These are phyloP conservation scores for Vanacampus margaritifer DNA, from an alignment of 2,113 vertebrate genomes.

Conservation along the genomic window DNA sequence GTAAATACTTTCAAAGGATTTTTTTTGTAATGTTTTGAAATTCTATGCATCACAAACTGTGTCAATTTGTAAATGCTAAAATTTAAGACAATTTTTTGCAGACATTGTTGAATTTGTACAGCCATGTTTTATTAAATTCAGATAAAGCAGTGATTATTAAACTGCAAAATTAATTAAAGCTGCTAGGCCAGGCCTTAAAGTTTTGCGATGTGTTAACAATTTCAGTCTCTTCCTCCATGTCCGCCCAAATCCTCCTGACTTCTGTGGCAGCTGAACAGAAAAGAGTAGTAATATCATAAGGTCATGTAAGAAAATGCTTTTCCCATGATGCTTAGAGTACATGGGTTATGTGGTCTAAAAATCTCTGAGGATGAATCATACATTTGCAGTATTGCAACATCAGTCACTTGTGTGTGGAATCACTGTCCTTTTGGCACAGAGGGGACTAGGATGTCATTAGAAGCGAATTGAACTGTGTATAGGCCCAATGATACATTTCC, in stretches of 20 bases:
- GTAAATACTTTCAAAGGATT: not conserved
- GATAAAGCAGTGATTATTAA: not conserved
- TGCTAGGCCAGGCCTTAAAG: not conserved
- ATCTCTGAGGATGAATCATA: not conserved
- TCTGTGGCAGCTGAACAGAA: not conserved
- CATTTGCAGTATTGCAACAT: not conserved
- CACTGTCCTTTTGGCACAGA: not conserved
- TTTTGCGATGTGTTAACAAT: not conserved
- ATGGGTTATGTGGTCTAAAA: not conserved
- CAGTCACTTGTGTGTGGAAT: not conserved
- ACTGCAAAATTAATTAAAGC: too few relatives aligned
- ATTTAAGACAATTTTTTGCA: not conserved
- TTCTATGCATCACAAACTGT: not conserved
- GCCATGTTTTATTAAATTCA: not conserved
- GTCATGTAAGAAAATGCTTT: not conserved
- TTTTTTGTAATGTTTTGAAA: too few relatives aligned
- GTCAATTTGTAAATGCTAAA: not conserved
- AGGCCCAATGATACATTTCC: not conserved
- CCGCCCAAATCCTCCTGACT: not conserved
- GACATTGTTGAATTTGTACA: not conserved
- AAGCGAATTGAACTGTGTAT: not conserved
- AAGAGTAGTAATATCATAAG: not conserved
- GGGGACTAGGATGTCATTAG: not conserved
- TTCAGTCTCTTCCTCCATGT: not conserved
- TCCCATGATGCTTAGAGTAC: not conserved